Evolutionary conservation across 2,888 invertebrate genomes (phyloP).

Genomic region (Melangyna quadrimaculata): DNA sequence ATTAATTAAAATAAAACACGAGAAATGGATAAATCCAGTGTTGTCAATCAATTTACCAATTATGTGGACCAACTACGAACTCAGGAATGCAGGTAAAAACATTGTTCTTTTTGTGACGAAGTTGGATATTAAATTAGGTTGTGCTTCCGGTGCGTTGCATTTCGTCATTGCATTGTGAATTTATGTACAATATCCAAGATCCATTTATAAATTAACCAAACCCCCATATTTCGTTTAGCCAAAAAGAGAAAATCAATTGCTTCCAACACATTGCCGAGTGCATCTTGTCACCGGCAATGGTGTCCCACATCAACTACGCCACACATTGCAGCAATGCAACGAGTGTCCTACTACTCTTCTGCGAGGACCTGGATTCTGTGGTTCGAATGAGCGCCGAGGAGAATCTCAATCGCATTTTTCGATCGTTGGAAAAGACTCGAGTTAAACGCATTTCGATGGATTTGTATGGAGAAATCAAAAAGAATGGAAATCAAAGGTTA

Average conservation of each 20-base stretch:
- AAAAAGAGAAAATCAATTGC: conserved; percentile 88
- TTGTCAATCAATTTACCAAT: conserved; percentile 77
- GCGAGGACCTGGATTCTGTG: conserved; percentile 90
- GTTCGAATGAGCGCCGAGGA: conserved; percentile 91
- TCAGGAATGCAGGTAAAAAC: conserved; percentile 80
- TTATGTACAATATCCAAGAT: background rate
- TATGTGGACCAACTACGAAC: conserved; percentile 79
- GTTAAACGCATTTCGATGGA: conserved; percentile 89
- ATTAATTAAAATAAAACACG: background rate
- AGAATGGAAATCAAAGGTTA: conserved; percentile 84
- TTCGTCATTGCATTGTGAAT: conserved; percentile 23
- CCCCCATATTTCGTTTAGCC: conserved; percentile 81
- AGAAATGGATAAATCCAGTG: conserved; percentile 77
- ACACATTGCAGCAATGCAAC: conserved; percentile 87
- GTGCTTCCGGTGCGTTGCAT: conserved; percentile 36
- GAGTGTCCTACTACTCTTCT: conserved; percentile 86
- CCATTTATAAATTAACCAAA: background rate
- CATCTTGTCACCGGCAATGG: conserved; percentile 82
- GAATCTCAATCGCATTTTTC: conserved; percentile 89
- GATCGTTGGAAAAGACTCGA: conserved; percentile 86
- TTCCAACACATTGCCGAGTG: conserved; percentile 88
- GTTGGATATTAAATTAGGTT: conserved; percentile 22
- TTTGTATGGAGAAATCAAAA: conserved; percentile 91
- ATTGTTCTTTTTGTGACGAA: background rate
- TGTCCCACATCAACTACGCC: conserved; percentile 83